A percentile compares a stretch with the other conserved stretches of the same genome.
Conservation (phyloP, 2,888 invertebrate species). For the Sphaerophoria rueppellii region DNA sequence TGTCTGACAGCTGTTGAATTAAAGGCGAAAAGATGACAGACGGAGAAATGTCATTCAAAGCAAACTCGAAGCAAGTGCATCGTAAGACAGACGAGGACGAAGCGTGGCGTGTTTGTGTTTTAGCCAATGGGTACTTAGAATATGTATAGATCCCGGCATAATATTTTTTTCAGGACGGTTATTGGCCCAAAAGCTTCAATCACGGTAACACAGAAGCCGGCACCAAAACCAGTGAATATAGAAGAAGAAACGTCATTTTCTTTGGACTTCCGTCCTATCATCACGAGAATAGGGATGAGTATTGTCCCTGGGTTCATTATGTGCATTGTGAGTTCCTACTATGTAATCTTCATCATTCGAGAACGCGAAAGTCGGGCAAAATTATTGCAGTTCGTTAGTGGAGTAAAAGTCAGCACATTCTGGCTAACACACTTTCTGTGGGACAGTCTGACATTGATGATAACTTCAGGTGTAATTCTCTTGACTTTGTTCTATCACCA, state of each 20-base stretch:
- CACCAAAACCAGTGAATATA: constrained; percentile 85
- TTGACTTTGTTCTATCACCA: constrained; percentile 86
- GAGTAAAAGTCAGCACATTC: constrained; percentile 86
- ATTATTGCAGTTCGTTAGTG: constrained; percentile 89
- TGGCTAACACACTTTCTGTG: constrained; percentile 88
- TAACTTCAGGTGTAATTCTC: constrained; percentile 85
- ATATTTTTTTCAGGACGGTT: constrained; percentile 21
- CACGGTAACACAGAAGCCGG: constrained; percentile 83
- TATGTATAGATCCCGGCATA: background rate
- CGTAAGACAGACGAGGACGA: no score
- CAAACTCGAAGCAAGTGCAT: no score
- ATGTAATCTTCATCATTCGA: constrained; percentile 84
- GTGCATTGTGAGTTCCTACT: no score
- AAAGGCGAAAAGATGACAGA: no score
- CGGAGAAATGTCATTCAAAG: no score
- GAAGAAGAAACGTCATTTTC: no score
- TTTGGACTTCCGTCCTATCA: no score
- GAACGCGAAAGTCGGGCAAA: constrained; percentile 89
- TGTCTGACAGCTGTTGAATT: no score
- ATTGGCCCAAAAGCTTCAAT: constrained; percentile 75
- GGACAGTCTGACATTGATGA: constrained; percentile 85
- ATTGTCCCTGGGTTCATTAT: no score
- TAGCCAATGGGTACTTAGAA: background rate
- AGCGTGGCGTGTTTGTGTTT: no score
- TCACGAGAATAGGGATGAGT: no score